Evolutionary conservation across 2,113 vertebrate genomes (phyloP).

Genomic region (Deroptyus accipitrinus): DNA sequence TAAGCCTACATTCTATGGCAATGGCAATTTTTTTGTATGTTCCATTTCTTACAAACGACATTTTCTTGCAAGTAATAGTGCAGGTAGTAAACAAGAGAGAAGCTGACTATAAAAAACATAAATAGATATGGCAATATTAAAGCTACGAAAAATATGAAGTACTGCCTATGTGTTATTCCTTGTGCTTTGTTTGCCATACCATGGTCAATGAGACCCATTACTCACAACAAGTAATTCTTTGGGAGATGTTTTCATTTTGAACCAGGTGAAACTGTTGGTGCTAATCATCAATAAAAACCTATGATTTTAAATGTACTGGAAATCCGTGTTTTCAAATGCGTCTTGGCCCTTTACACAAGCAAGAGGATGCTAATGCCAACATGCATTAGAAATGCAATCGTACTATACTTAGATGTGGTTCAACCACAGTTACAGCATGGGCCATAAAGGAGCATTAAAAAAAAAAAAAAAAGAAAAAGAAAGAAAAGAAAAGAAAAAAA

Average conservation of each 20-base stretch:
- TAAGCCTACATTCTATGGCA: not conserved
- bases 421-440: constrained; percentile 23
- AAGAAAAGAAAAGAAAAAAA: not conserved
- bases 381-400: constrained; percentile 21
- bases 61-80: not conserved
- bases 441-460: constrained; percentile 57
- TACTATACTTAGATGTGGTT: constrained; percentile 60
- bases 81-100: not conserved
- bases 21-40: not conserved
- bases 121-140: not conserved
- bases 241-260: not conserved
- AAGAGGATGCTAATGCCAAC: constrained; percentile 8
- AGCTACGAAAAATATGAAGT: not conserved
- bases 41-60: not conserved
- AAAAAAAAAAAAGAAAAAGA: not conserved
- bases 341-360: constrained; percentile 8
- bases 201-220: not conserved
- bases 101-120: not conserved
- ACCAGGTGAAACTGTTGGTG: not conserved
- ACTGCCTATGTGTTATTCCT: not conserved
- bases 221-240: not conserved
- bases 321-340: not conserved
- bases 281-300: not conserved
- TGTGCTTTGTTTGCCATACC: not conserved
- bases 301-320: not conserved